Base-by-base conservation (phyloP, 1,140 invertebrate genomes). In the Bilobella aurantiaca region DNA sequence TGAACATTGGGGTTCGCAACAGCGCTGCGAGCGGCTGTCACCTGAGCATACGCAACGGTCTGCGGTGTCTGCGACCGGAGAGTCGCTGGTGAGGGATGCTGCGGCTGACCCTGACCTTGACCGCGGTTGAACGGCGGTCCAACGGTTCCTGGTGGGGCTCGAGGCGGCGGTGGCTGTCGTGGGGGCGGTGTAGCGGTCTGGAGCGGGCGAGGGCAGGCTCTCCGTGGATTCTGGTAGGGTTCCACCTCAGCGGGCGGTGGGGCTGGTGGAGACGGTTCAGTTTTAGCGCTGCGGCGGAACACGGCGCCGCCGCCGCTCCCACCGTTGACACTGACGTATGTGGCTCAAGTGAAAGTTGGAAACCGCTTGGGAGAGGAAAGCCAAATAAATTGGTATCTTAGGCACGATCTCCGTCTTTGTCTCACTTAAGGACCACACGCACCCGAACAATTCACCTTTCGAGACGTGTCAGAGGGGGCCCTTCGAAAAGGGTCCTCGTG, bases 191-290 rank as follows among this genome's bases (percentile, higher is more conserved):
- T 56, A n/a, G 47, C 31, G 31, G 34, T 62, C 5, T 58, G 58
- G 28, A 28, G 18, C 30, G 67, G 64, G 59, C 67, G 63, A 62
- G 63, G 63, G 64, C 64, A 60, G 46, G 56, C 62, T 67, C 57
- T 25, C 34, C 46, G 46, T 53, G 42, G 56, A 53, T 56, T 64
- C 58, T 57, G 61, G 57, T 63, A 67, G 53, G 66, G 49, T 63
- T 67, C 66, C 66, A 67, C 66, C 62, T 67, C 66, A 67, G 16
- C 5, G 12, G 58, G 28, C 25, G 31, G 28, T 59, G 49, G 21
- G 21, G 49, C 8, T 23, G n/a, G 5, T 53, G 21, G 18, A 42
- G 34, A 18, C 14, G 49, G 3, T 53, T 53, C 12, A 23, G 23
- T n/a, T n/a, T n/a, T n/a, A n/a, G n/a, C n/a, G n/a, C n/a, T n/a